phyloP scores from a whole-genome alignment of 2,113 vertebrate genomes.

The Urocitellus parryii region DNA sequence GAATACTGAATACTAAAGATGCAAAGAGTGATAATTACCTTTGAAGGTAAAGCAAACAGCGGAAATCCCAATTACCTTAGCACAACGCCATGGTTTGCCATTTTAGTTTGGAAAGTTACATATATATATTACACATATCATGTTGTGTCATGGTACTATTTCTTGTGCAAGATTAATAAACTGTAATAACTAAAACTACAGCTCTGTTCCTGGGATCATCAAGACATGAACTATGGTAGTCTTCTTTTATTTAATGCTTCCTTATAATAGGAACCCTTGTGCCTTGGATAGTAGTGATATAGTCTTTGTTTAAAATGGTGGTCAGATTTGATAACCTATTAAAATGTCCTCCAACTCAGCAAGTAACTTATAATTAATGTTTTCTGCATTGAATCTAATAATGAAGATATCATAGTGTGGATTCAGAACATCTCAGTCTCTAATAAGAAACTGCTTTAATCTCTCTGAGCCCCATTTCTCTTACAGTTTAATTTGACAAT shows the following conservation, averaged over 20 bases:
- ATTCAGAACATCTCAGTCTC: conserved; percentile 35
- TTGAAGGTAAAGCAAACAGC: conserved; percentile 8
- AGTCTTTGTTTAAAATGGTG: conserved; percentile 49
- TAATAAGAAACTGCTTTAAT: neutral
- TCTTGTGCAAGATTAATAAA: conserved; percentile 31
- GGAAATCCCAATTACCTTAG: neutral
- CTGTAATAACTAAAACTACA: conserved; percentile 9
- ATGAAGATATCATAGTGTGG: neutral
- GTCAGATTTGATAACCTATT: neutral
- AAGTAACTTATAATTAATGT: conserved; percentile 18
- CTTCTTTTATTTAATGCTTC: conserved; percentile 16
- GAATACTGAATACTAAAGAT: neutral
- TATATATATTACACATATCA: neutral
- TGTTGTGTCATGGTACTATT: conserved; percentile 1
- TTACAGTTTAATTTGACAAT: neutral
- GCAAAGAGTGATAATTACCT: neutral
- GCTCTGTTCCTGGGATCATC: conserved; percentile 20
- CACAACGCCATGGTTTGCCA: neutral
- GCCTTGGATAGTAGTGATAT: neutral
- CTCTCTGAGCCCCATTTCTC: neutral
- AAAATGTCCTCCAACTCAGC: conserved; percentile 22
- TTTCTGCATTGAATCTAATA: conserved; percentile 51
- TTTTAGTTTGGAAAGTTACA: conserved; percentile 19
- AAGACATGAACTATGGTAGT: neutral
- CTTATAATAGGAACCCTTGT: conserved; percentile 9